Base-by-base conservation (phyloP, 2,888 invertebrate species). In the Drosophila acutilabella region DNA sequence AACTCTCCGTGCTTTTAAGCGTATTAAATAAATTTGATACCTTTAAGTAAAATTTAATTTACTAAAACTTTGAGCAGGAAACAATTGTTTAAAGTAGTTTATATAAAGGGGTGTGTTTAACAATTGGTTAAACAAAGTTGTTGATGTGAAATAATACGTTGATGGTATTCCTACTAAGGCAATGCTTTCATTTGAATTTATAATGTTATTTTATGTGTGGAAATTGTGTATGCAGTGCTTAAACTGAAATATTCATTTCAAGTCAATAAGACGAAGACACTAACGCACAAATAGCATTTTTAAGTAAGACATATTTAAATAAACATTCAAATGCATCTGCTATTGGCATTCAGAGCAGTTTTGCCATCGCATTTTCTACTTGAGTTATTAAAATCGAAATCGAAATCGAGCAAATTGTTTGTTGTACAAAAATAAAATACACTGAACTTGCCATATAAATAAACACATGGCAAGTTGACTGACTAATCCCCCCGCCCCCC, bases 321-420 rank as follows among this genome's bases (percentile, higher is more conserved):
- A 14, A 36, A 36, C 44, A 36, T 36, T 44, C 14, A 56, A 44
- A 36, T 36, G 20, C 44, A 33, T 14, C 18, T 54, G 20, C 56
- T 30, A 30, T 30, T 30, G 30, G 30, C 18, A 51, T 38, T 38
- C 51, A 38, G 20, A 41, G 42, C 53, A 14, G 11, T 33, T 36
- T 36, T 42, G 38, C 14, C 2, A 51, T 62, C 48, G 44, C 58
- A 47, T 62, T 66, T 61, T 75, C 47, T 57, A 67, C 71, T 59
- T 30, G 36, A 66, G 72, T 62, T 66, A 71, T 71, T 71, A 71
- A 59, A 71, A 74, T 53, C 30, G 52, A 76, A 76, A 53, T 65
- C 58, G 50, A 59, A 76, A 52, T 65, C 57, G 47, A 65, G 45
- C 36, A 36, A 36, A 36, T 36, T 41, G 8, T n/a, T 18, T 67